A percentile compares a stretch with the other conserved stretches of the same genome.
Conservation (phyloP, 2,113 vertebrate species). For the Symphodus melops region DNA sequence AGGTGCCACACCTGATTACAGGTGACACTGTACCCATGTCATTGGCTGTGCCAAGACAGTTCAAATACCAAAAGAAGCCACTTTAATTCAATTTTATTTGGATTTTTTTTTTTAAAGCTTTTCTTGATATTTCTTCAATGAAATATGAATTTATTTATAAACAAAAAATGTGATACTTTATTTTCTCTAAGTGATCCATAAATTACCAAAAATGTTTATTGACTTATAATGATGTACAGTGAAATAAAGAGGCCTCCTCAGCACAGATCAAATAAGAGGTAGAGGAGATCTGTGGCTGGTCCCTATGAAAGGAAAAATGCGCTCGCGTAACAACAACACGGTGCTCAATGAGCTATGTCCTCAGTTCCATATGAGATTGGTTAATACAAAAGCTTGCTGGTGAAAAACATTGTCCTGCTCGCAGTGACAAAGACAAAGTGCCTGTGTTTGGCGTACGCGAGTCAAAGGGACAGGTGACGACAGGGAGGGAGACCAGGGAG, state of each 20-base stretch:
- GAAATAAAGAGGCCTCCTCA: conserved; percentile 40
- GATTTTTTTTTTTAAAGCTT: not conserved
- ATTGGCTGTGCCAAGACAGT: conserved; percentile 29
- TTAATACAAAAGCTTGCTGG: conserved; percentile 97
- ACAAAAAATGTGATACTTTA: not conserved
- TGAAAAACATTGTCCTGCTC: conserved; percentile 97
- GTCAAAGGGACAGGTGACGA: conserved; percentile 91
- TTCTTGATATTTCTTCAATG: not conserved
- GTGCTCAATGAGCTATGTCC: conserved; percentile 84
- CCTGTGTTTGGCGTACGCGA: conserved; percentile 90
- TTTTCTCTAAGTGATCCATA: conserved; percentile 19
- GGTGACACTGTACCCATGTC: conserved; percentile 59
- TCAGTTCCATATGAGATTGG: conserved; percentile 89
- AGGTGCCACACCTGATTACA: conserved; percentile 76
- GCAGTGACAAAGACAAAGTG: conserved; percentile 96
- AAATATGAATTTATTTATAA: not conserved
- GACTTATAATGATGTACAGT: conserved; percentile 15
- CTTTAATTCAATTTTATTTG: not conserved
- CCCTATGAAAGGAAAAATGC: conserved; percentile 72
- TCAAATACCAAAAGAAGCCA: conserved; percentile 40
- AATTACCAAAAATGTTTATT: conserved; percentile 26
- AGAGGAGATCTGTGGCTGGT: conserved; percentile 64
- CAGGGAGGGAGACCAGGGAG: conserved; percentile 90
- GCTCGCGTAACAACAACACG: conserved; percentile 76
- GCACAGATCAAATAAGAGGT: conserved; percentile 64